Evolutionary conservation across 2,888 invertebrate species (phyloP), one percentile per base, ranked within the genome.

Genomic region (Silvanus unidentatus): DNA sequence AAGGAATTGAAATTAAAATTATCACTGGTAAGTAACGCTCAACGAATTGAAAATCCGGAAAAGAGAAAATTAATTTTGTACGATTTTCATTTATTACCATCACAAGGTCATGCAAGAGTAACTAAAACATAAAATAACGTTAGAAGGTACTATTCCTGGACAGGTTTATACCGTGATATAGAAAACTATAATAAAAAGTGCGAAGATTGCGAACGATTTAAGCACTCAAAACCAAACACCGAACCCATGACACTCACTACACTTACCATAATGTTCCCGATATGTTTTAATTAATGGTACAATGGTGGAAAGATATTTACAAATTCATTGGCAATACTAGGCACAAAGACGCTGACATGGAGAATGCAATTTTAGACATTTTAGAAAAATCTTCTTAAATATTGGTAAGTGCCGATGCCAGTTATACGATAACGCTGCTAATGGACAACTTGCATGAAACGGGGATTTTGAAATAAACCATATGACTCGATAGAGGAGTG

Each of bases 81-180:
- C 40, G 52, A 57, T 45, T 57, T 53, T 32, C 52, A 57, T 40
- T 40, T 52, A 15, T 40, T 57, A 28, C 54, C 53, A n/a, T 56
- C 54, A 16, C 50, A 54, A 34, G 55, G 54, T 28, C 54, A 56
- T 45, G 48, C 50, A 36, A 50, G 54, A 6, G 43, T 55, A n/a
- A 52, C 45, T 40, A 35, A 50, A 3, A 54, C 50, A 49, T 50
- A 42, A 29, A 47, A 50, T 15, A 50, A 50, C 28, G 47, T 51
- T 11, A 43, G 39, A 50, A 43, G 35, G 28, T 41, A 44, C 27
- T 49, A 53, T 43, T 50, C 43, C 49, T 55, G 53, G 53, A 13
- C 42, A 43, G 42, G 45, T 16, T 32, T 54, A 8, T 28, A 30
- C 10, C 49, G 40, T 40, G 53, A 57, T n/a, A 39, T 52, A 12